Evolutionary conservation across 2,797 vertebrate species (phyloP), one percentile per base, ranked within the genome.

Genomic region (Denticeps clupeoides): DNA sequence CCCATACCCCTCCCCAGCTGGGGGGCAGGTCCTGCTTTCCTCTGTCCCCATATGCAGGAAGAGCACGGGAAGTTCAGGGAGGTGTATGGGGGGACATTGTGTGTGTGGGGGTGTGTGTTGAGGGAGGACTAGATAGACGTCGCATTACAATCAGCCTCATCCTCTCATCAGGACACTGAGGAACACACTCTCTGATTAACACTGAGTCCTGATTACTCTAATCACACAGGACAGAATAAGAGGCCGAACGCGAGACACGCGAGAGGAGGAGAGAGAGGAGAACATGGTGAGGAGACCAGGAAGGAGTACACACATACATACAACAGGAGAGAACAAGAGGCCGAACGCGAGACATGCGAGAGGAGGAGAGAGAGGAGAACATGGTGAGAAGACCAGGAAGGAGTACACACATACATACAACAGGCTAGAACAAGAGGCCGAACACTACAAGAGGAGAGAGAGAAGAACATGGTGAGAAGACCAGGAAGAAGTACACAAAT

Each of bases 151-250:
- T 86, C 84, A 85, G 77, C 58, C 62, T 71, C 77, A 57, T 54
- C 60, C 58, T 55, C 67, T 71, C 68, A 71, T 71, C 82, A 85
- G 76, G 70, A 77, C 82, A 79, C 78, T 77, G 77, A 79, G 74
- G 76, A 82, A 82, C 79, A 76, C 79, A 80, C 75, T 75, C 75
- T 73, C 82, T 86, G 84, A 85, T 85, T 86, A 86, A 75, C 75
- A 76, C 68, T 67, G 73, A 53, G 57, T 79, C 79, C 77, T 86
- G 84, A 86, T 85, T 85, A 78, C 77, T 64, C 81, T 80, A 85
- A 86, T 85, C 82, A 86, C 74, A 69, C 68, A 26, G 15, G 11
- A n/a, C 9, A 28, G 8, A 5, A n/a, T 12, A 11, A n/a, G 11
- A 31, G 5, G 32, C 1, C 13, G 5, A 32, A n/a, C 7, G 13